Base-by-base conservation (phyloP, 2,888 invertebrate genomes). In the Patella ulyssiponensis region DNA sequence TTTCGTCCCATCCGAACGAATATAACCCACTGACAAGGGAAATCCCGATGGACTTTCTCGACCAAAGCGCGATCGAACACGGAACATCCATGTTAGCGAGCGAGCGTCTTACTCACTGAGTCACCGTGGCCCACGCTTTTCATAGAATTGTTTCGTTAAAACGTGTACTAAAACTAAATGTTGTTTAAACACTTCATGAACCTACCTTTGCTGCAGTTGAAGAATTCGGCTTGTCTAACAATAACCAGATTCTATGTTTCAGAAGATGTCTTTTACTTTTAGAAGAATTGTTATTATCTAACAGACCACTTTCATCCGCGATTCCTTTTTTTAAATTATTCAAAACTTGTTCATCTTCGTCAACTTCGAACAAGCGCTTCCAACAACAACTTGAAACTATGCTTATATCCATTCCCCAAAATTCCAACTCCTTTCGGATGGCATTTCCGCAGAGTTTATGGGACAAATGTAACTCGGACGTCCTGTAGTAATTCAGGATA, bases 381-480 rank as follows among this genome's bases (percentile, higher is more conserved):
- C 85, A 85, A 73, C 85, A 85, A 75, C 85, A 85, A 17, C 81
- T 79, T 3, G 81, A 78, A 27, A 85, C 80, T 52, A 79, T 75
- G 15, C 69, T 53, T 71, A 84, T 84, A 14, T 80, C 76, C 14
- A 85, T 78, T 23, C 79, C 76, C 85, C 85, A 85, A 74, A 75
- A 84, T n/a, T 74, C 58, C 23, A 85, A 80, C 70, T 85, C 85
- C 53, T 77, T 81, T 71, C 80, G 75, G n/a, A 85, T 79, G 51
- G 82, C 79, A 14, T 81, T 83, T 5, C 85, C 85, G 73, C 85
- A 85, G 69, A 77, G 77, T 69, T 81, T 80, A 33, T 81, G 79
- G 44, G 84, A 83, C 15, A 84, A 78, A 77, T 85, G 85, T 17
- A 85, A 80, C 70, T 84, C 82, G 27, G 78, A 80, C 7, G 78